Evolutionary conservation across 1,140 invertebrate genomes (phyloP), one percentile per base, ranked within the genome.

Genomic region (Eriocheir sinensis): DNA sequence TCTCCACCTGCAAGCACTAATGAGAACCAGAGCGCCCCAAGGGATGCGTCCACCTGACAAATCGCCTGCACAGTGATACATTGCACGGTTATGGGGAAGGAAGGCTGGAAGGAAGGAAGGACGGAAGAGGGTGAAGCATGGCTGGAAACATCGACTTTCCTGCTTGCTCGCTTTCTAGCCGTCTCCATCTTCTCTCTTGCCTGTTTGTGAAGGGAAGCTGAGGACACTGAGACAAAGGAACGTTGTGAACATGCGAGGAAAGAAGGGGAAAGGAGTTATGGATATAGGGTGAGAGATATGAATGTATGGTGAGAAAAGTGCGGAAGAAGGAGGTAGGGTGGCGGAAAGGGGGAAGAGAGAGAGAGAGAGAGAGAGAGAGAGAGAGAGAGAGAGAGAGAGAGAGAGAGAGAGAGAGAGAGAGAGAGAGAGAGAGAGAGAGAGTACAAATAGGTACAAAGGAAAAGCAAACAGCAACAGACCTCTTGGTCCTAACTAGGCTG

Each of bases 131-230:
- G 21, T n/a, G 27, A n/a, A n/a, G 60, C 60, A 72, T n/a, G 60
- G 60, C 12, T 72, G 60, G 60, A 72, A 72, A 72, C 60, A 72
- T 72, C 60, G 60, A 72, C 60, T 72, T 72, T 72, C 60, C 60
- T n/a, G 60, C 60, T 72, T 72, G 60, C 60, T 72, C n/a, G 60
- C n/a, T n/a, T n/a, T n/a, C 60, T 72, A 48, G 44, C 4, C n/a
- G n/a, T n/a, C n/a, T n/a, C n/a, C n/a, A n/a, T n/a, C n/a, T n/a
- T 72, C 60, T n/a, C 60, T 72, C 27, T 21, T n/a, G 12, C n/a
- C 27, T 72, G 8, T 72, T 72, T 72, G 60, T n/a, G 27, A 72
- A 72, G 60, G 27, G n/a, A n/a, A n/a, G 60, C 27, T 72, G 60
- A 8, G 21, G 60, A n/a, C 21, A 72, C 60, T 6, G n/a, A n/a